Conservation (phyloP, 92 coral and sea anemone species). For the Anthopleura xanthogrammica region DNA sequence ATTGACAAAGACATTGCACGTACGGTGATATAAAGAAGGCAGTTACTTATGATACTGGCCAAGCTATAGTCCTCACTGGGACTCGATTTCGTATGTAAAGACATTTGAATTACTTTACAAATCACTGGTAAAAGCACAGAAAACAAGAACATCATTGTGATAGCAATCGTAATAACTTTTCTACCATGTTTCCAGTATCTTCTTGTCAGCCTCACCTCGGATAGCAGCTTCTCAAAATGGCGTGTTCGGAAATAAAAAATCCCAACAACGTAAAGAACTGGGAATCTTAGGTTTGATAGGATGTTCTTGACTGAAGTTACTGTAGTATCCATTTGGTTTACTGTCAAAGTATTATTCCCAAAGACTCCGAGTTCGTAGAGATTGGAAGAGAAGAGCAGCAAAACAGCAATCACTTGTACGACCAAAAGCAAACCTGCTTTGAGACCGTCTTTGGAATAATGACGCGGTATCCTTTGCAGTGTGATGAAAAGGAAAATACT, state of each 20-base stretch:
- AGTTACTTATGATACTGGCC: constrained; percentile 16
- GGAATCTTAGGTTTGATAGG: constrained; percentile 46
- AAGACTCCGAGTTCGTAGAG: constrained; percentile 52
- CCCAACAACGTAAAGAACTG: constrained; percentile 51
- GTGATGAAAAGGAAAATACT: constrained; percentile 38
- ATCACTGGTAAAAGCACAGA: constrained; percentile 37
- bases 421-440: background rate
- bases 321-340: constrained; percentile 34
- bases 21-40: constrained; percentile 22
- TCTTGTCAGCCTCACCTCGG: constrained; percentile 43
- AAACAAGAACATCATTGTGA: constrained; percentile 16
- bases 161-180: constrained; percentile 19
- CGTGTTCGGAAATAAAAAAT: constrained; percentile 50
- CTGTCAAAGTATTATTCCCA: constrained; percentile 39
- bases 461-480: constrained; percentile 51
- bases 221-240: constrained; percentile 55
- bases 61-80: constrained; percentile 11
- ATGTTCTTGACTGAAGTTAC: constrained; percentile 59
- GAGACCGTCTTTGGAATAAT: background rate
- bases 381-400: constrained; percentile 7
- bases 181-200: constrained; percentile 61
- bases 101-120: constrained; percentile 43
- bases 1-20: constrained; percentile 54
- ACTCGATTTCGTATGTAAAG: constrained; percentile 9
- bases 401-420: background rate